A percentile compares a stretch with the other conserved stretches of the same genome.
Conservation (phyloP, 1,140 invertebrate genomes). For the Bombyx mori region DNA sequence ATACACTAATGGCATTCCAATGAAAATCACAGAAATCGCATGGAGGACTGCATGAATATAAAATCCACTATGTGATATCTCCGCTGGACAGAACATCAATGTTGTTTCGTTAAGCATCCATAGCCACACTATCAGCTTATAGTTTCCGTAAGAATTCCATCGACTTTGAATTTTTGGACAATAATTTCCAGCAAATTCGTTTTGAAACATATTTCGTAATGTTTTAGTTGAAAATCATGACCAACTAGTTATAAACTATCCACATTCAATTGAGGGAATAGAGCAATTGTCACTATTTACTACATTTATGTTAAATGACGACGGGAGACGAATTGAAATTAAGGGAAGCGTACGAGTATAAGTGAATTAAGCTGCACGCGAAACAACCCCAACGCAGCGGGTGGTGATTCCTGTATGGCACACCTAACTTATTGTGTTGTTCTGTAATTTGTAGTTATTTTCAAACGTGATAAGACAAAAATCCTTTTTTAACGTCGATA, state of each 20-base stretch:
- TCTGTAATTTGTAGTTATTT: slow-evolving; percentile 54
- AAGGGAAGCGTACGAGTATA: slow-evolving; percentile 51
- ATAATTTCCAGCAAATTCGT: slow-evolving; percentile 12
- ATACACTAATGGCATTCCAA: slow-evolving; percentile 53
- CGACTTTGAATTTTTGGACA: slow-evolving; percentile 20
- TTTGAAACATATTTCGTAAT: slow-evolving; percentile 2
- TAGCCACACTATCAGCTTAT: slow-evolving; percentile 44
- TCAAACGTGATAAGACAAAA: slow-evolving; percentile 61
- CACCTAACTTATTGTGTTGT: slow-evolving; percentile 63
- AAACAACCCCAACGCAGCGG: slow-evolving; percentile 44
- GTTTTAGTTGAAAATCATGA: slow-evolving; percentile 1
- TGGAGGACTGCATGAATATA: slow-evolving; percentile 35
- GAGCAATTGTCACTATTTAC: not conserved
- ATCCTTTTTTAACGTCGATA: slow-evolving; percentile 16
- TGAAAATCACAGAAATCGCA: slow-evolving; percentile 33
- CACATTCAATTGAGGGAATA: not conserved
- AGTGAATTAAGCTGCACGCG: slow-evolving; percentile 54
- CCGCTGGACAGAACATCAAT: slow-evolving; percentile 30
- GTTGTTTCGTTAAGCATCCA: slow-evolving; percentile 55
- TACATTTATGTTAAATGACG: slow-evolving; percentile 11
- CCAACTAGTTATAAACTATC: not conserved
- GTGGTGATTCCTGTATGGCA: slow-evolving; percentile 67
- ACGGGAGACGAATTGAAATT: slow-evolving; percentile 41
- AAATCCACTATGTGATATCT: slow-evolving; percentile 46
- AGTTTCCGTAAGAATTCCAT: slow-evolving; percentile 43